Evolutionary conservation across 2,888 invertebrate genomes (phyloP).

Genomic region (Dolichopus griseipennis): DNA sequence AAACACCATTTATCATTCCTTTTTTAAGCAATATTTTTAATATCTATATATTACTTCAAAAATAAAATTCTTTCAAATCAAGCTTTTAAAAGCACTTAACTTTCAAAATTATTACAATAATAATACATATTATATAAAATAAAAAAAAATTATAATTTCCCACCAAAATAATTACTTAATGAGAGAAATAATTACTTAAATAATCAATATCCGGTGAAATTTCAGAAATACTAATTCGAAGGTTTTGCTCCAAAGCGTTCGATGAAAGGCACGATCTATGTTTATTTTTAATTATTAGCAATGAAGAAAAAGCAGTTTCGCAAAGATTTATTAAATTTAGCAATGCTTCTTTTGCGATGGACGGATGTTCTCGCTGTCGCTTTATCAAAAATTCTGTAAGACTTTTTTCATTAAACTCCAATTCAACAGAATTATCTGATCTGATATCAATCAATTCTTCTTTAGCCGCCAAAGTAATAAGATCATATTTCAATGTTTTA

Average conservation of each 20-base stretch:
- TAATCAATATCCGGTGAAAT: conserved; percentile 13
- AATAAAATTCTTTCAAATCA: background rate
- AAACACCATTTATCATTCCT: background rate
- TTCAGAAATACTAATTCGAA: conserved; percentile 12
- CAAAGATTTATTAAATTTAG: conserved; percentile 13
- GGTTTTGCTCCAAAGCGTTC: conserved; percentile 14
- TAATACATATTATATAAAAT: background rate
- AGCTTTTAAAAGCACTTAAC: background rate
- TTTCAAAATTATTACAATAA: conserved; percentile 2
- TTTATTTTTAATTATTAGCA: conserved; percentile 12
- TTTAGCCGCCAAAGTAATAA: conserved; percentile 14
- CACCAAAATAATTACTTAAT: conserved; percentile 9
- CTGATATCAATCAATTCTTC: conserved; percentile 16
- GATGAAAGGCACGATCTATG: conserved; percentile 15
- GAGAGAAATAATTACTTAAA: conserved; percentile 1
- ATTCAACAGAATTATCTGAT: conserved; percentile 16
- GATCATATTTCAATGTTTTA: conserved; percentile 11
- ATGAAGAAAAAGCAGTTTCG: conserved; percentile 16
- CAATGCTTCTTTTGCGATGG: conserved; percentile 17
- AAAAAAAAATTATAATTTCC: background rate
- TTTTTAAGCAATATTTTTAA: conserved; percentile 7
- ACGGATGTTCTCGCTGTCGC: conserved; percentile 15
- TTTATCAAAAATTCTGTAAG: conserved; percentile 16
- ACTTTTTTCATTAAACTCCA: conserved; percentile 14
- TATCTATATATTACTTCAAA: background rate